phyloP scores from a whole-genome alignment of 92 coral and sea anemone species.

The Bergia sp. region DNA sequence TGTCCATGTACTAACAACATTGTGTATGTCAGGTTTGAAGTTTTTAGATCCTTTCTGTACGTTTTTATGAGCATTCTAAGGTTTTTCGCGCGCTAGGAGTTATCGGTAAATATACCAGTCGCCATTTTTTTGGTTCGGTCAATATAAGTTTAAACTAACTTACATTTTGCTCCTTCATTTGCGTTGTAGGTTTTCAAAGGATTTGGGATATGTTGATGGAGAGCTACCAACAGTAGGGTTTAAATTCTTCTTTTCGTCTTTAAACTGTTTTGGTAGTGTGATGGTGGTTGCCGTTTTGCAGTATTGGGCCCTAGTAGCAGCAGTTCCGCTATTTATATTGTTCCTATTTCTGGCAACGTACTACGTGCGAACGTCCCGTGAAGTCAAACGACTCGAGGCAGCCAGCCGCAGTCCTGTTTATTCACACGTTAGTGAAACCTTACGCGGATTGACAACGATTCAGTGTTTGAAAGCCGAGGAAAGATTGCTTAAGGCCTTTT shows the following conservation, averaged over 20 bases:
- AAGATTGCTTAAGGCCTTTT: conserved; percentile 25
- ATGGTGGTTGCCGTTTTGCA: conserved; percentile 33
- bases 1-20: too few relatives aligned
- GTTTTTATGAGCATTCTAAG: too few relatives aligned
- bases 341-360: conserved; percentile 28
- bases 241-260: conserved; percentile 38
- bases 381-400: conserved; percentile 43
- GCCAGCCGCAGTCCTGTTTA: conserved; percentile 43
- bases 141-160: too few relatives aligned
- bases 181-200: conserved; percentile 29
- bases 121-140: too few relatives aligned
- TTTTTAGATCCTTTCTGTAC: too few relatives aligned
- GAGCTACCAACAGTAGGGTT: conserved; percentile 45
- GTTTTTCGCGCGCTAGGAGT: too few relatives aligned
- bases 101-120: too few relatives aligned
- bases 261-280: conserved; percentile 41
- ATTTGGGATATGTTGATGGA: conserved; percentile 25
- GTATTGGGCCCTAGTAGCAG: conserved; percentile 41
- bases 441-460: conserved; percentile 36
- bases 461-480: conserved; percentile 35
- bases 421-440: conserved; percentile 32
- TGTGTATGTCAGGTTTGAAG: too few relatives aligned
- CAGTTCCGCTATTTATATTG: conserved; percentile 20
- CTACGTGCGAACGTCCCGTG: conserved; percentile 35
- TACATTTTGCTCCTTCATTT: neutral